A percentile compares a stretch with the other conserved stretches of the same genome.
These are phyloP conservation scores for Atrina japonica DNA, from an alignment of 2,888 invertebrate species.

Conservation along the genomic window DNA sequence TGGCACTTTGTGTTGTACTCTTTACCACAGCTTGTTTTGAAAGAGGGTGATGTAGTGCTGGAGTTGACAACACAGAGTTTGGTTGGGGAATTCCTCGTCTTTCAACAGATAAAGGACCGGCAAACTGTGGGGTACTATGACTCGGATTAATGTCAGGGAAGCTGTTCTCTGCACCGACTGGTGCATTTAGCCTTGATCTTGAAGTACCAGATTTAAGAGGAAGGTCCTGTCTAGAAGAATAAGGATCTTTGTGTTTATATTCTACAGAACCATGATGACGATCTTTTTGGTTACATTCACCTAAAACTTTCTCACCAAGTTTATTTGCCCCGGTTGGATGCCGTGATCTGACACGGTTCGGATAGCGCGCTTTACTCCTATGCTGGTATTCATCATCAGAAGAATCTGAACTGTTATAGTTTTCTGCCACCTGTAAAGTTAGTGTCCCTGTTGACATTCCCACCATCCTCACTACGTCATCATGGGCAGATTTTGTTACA, in stretches of 20 bases:
- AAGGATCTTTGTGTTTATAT: conserved; percentile 57
- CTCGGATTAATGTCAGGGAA: conserved; percentile 34
- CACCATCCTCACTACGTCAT: conserved; percentile 94
- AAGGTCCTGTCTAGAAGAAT: conserved; percentile 41
- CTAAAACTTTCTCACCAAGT: conserved; percentile 57
- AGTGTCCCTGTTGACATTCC: conserved; percentile 89
- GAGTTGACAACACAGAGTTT: conserved; percentile 46
- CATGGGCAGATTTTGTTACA: conserved; percentile 95
- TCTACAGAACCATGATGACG: conserved; percentile 48
- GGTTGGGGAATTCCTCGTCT: conserved; percentile 52
- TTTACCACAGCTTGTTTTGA: conserved; percentile 64
- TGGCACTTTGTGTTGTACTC: conserved; percentile 53
- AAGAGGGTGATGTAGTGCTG: conserved; percentile 49
- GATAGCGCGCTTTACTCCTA: conserved; percentile 78
- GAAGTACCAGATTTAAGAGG: conserved; percentile 47
- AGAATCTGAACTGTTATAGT: conserved; percentile 90
- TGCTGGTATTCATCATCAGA: conserved; percentile 86
- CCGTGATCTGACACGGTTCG: conserved; percentile 61
- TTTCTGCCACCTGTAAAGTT: conserved; percentile 77
- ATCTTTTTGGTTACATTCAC: conserved; percentile 59
- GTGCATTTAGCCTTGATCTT: conserved; percentile 54
- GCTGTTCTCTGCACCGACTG: conserved; percentile 62
- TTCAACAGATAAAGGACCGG: conserved; percentile 51
- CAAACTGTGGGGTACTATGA: conserved; percentile 50
- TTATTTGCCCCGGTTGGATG: conserved; percentile 41